Conservation (phyloP, 2,797 vertebrate species). For the Chaetodon trifasciatus region DNA sequence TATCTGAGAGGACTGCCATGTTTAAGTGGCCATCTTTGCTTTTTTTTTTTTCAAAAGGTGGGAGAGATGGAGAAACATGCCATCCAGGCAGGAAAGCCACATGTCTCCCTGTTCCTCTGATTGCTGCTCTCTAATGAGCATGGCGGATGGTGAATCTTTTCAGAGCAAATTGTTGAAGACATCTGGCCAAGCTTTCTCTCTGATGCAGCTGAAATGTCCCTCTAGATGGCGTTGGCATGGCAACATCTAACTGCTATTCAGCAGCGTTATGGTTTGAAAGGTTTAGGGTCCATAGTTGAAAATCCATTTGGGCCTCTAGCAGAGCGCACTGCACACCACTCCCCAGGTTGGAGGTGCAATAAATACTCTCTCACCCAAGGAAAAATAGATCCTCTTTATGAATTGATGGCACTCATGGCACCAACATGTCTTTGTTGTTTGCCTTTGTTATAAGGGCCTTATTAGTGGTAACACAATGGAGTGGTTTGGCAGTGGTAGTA, state of each 20-base stretch:
- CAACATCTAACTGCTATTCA: slow-evolving; percentile 98
- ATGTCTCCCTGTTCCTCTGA: slow-evolving; percentile 86
- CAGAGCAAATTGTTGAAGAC: slow-evolving; percentile 99
- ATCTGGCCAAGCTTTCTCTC: slow-evolving; percentile 97
- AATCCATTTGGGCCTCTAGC: slow-evolving; percentile 97
- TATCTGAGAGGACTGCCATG: slow-evolving; percentile 36
- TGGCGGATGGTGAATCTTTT: slow-evolving; percentile 93
- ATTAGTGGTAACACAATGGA: slow-evolving; percentile 65
- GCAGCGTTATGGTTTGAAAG: slow-evolving; percentile 93
- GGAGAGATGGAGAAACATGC: slow-evolving; percentile 32
- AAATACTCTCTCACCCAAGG: slow-evolving; percentile 84
- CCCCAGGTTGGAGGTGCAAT: slow-evolving; percentile 89
- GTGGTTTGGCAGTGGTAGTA: slow-evolving; percentile 52
- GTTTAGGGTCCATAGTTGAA: slow-evolving; percentile 95
- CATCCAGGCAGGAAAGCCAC: slow-evolving; percentile 76
- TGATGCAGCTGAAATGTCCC: slow-evolving; percentile 92
- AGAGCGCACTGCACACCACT: slow-evolving; percentile 85
- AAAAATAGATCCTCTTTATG: slow-evolving; percentile 83
- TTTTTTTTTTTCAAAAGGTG: slow-evolving; percentile 46
- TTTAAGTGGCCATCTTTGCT: slow-evolving; percentile 54
- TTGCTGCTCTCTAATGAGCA: slow-evolving; percentile 95
- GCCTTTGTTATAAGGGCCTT: slow-evolving; percentile 66
- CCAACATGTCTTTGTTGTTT: slow-evolving; percentile 78
- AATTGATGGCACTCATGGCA: slow-evolving; percentile 85
- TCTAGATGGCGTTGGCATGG: slow-evolving; percentile 97